Conservation (phyloP, 2,888 invertebrate species). For the Amblyjoppa proteus region DNA sequence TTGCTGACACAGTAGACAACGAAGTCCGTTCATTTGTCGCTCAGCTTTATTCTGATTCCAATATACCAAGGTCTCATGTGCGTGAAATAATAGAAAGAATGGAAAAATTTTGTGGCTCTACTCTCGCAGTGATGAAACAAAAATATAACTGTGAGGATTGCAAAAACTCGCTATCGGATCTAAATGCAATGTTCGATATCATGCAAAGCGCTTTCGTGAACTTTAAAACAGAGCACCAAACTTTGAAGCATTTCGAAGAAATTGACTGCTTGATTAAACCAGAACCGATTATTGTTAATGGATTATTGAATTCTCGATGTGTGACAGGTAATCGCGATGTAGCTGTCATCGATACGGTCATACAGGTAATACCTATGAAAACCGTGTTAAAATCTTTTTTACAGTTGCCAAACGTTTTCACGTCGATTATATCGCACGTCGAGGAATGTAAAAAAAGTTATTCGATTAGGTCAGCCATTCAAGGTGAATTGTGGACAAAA, state of each 20-base stretch:
- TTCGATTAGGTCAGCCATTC: slow-evolving; percentile 28
- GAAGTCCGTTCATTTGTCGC: slow-evolving; percentile 14
- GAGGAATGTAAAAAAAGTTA: slow-evolving; percentile 49
- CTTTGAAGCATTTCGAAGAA: slow-evolving; percentile 56
- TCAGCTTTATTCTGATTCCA: slow-evolving; percentile 23
- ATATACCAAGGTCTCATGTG: neutral
- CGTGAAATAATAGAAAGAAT: neutral
- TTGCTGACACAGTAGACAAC: slow-evolving; percentile 22
- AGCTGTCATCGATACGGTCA: slow-evolving; percentile 5
- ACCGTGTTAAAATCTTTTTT: slow-evolving; percentile 63
- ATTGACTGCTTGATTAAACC: slow-evolving; percentile 26
- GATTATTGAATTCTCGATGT: neutral
- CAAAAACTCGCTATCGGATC: slow-evolving; percentile 1
- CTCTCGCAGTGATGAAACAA: slow-evolving; percentile 12
- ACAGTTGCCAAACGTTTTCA: slow-evolving; percentile 64
- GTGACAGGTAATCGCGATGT: neutral
- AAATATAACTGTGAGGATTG: slow-evolving; percentile 8
- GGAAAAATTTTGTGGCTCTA: slow-evolving; percentile 15
- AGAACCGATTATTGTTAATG: neutral
- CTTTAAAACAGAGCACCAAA: slow-evolving; percentile 49
- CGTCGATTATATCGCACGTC: slow-evolving; percentile 56
- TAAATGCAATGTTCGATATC: slow-evolving; percentile 30
- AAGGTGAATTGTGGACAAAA: slow-evolving; percentile 39
- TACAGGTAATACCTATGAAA: slow-evolving; percentile 59
- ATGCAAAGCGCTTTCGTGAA: slow-evolving; percentile 37